phyloP scores from a whole-genome alignment of 2,113 vertebrate genomes.

The Vimba vimba region DNA sequence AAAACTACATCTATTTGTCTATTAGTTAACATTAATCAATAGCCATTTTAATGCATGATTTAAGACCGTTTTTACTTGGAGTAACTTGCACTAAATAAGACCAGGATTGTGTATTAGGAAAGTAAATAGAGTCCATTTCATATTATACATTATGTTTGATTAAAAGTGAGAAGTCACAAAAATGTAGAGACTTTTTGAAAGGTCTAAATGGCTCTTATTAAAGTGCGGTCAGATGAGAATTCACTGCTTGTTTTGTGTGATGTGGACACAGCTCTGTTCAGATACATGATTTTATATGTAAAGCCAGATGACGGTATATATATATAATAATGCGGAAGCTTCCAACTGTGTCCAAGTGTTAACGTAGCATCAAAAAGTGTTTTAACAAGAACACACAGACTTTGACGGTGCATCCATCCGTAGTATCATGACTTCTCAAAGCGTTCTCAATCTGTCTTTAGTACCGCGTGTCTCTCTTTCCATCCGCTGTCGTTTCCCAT shows the following conservation, averaged over 20 bases:
- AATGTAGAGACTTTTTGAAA: not conserved
- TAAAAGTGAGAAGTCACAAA: not conserved
- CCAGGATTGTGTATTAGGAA: no score
- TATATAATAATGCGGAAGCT: conserved; percentile 21
- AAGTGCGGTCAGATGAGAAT: not conserved
- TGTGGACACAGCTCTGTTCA: not conserved
- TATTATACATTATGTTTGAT: no score
- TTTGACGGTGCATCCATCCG: not conserved
- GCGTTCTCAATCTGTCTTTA: not conserved
- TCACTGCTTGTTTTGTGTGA: not conserved
- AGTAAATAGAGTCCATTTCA: no score
- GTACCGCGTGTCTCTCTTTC: not conserved
- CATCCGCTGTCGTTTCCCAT: not conserved
- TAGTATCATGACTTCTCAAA: not conserved
- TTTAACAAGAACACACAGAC: conserved; percentile 16
- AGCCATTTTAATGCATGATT: no score
- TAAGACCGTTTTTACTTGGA: no score
- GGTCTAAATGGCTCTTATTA: not conserved
- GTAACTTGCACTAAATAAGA: no score
- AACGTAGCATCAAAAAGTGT: not conserved
- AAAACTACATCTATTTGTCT: no score
- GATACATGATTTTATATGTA: not conserved
- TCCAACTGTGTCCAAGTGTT: not conserved
- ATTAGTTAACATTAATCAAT: no score
- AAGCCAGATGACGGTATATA: not conserved